Conservation (phyloP, 2,888 invertebrate genomes). For the Plagiodera versicolora region DNA sequence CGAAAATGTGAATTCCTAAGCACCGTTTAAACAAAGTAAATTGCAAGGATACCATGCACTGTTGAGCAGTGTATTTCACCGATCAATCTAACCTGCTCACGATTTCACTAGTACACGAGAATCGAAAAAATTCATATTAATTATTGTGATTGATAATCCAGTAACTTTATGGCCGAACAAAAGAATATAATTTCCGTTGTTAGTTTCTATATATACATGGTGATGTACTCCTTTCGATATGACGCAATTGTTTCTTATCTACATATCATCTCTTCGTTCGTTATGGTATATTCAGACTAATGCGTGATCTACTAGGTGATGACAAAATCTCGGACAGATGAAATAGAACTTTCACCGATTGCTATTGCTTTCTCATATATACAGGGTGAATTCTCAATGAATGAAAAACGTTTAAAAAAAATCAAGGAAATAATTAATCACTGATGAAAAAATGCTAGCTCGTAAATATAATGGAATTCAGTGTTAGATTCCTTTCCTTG, state of each 20-base stretch:
- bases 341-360: neutral
- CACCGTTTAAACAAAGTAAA: too few species aligned
- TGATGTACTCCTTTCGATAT: conserved; percentile 13
- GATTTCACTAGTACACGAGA: conserved; percentile 18
- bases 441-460: too few species aligned
- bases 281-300: neutral
- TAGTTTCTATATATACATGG: conserved; percentile 7
- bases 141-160: conserved; percentile 16
- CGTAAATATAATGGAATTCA: too few species aligned
- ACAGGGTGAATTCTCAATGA: too few species aligned
- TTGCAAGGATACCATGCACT: neutral
- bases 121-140: conserved; percentile 1
- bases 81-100: conserved; percentile 6
- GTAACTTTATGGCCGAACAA: conserved; percentile 15
- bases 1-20: too few species aligned
- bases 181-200: conserved; percentile 11
- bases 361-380: too few species aligned
- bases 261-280: neutral
- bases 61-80: neutral
- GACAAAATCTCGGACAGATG: neutral
- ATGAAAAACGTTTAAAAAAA: too few species aligned
- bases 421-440: too few species aligned
- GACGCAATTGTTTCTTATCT: conserved; percentile 10
- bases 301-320: conserved; percentile 4
- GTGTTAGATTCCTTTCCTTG: too few species aligned